phyloP scores from a whole-genome alignment of 2,797 vertebrate genomes.

The Parauchenoglanis punctatus region DNA sequence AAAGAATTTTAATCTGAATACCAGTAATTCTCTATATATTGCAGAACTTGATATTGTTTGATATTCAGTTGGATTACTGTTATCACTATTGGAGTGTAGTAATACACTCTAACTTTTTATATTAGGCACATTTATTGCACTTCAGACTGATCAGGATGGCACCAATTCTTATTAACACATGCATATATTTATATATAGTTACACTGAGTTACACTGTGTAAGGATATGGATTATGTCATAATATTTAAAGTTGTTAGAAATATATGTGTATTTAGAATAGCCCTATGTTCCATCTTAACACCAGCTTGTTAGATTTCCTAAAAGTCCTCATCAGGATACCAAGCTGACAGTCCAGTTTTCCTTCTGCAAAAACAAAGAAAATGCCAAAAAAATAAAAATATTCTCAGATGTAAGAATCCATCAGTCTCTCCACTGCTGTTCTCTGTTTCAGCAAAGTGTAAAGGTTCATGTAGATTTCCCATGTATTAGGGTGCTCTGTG shows the following conservation, averaged over 20 bases:
- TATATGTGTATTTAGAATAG: not conserved
- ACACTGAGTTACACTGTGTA: not conserved
- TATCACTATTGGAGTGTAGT: not conserved
- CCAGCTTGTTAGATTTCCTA: not conserved
- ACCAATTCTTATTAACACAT: not conserved
- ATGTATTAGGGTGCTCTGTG: not conserved
- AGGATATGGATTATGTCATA: not conserved
- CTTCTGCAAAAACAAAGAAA: not conserved
- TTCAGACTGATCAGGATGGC: not conserved
- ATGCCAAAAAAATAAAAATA: not conserved
- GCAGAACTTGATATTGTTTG: not conserved
- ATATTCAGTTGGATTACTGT: not conserved
- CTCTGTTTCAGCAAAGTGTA: not conserved
- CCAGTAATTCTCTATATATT: not conserved
- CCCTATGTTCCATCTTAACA: not conserved
- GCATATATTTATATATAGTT: not conserved
- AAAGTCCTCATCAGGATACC: not conserved
- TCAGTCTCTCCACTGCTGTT: not conserved
- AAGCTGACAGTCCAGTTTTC: not conserved
- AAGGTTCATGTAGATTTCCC: not conserved
- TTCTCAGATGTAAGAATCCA: not conserved
- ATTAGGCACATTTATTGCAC: not conserved
- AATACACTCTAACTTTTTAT: not conserved
- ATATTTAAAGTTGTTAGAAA: not conserved
- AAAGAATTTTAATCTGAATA: not conserved